These are phyloP conservation scores for Agelas oroides DNA, from an alignment of 37 sponge, comb jelly and placozoan genomes.

Conservation along the genomic window DNA sequence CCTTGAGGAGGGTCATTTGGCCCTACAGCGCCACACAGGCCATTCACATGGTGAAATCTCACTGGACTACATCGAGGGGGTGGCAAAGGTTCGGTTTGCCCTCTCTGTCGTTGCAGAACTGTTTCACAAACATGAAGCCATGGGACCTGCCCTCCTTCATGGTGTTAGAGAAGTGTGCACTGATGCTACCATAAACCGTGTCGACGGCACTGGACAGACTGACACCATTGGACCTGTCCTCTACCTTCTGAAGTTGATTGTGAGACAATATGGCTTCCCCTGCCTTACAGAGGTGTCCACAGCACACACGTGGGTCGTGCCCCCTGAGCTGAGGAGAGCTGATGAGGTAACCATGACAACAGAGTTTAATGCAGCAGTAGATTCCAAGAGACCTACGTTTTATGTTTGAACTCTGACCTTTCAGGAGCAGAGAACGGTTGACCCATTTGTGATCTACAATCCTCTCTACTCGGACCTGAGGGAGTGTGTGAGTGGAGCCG, in stretches of 20 bases:
- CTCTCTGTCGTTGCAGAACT: slow-evolving; percentile 55
- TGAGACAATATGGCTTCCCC: slow-evolving; percentile 60
- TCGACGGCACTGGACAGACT: background rate
- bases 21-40: background rate
- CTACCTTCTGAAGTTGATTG: slow-evolving; percentile 71
- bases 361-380: background rate
- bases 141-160: background rate
- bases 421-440: slow-evolving; percentile 41
- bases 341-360: slow-evolving; percentile 22
- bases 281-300: slow-evolving; percentile 27
- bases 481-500: slow-evolving; percentile 37
- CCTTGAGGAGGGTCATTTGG: background rate
- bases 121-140: background rate
- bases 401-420: no score
- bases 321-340: slow-evolving; percentile 16
- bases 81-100: slow-evolving; percentile 60
- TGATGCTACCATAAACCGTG: background rate
- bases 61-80: slow-evolving; percentile 48
- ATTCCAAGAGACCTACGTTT: no score
- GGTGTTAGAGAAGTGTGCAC: slow-evolving; percentile 21
- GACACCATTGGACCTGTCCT: slow-evolving; percentile 31
- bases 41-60: background rate
- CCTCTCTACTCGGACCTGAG: slow-evolving; percentile 40
- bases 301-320: slow-evolving; percentile 49
- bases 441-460: slow-evolving; percentile 72